Base-by-base conservation (phyloP, 2,797 vertebrate species). In the Tachyglossus aculeatus region DNA sequence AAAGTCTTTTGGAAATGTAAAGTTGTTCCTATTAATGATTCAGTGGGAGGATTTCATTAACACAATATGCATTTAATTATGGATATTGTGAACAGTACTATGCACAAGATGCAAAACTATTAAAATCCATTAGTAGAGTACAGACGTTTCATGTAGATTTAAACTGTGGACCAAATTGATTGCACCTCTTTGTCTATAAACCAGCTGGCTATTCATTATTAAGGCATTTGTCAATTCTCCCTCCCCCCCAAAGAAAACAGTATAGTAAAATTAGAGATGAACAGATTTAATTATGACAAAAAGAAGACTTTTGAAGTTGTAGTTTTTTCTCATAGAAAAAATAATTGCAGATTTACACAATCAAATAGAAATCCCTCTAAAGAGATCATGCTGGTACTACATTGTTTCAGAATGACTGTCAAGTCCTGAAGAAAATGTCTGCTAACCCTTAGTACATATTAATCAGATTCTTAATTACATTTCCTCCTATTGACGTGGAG, bases 121-220 rank as follows among this genome's bases (percentile, higher is more conserved):
- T 83, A 82, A 79, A 83, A 83, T 12, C 77, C 61, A 85, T 86
- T 86, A 82, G 73, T 50, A 64, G 52, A 24, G 29, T 84, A 82
- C 84, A 89, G 80, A 64, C 90, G 73, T 41, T 90, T 88, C 81
- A 76, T 84, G 39, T 73, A 75, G 56, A 88, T 89, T 86, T 85
- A 88, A 88, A 86, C 62, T 78, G 71, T 79, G 85, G 38, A 36
- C 40, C 77, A 83, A 88, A 88, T 47, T 86, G 71, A 80, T 85
- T 52, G 67, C 78, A 59, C 18, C 64, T 82, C 34, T 73, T 67
- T 81, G 24, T 77, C 59, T 87, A 62, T 82, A 86, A 84, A 74
- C 60, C 89, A 90, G 71, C 74, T 91, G 87, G 72, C 80, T 62
- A 74, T 81, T 77, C 69, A 77, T 90, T 88, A 86, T 86, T 82